These are phyloP conservation scores for Catostylus mosaicus DNA, from an alignment of 30 jellyfish, hydroid and myxozoan species.

Conservation along the genomic window DNA sequence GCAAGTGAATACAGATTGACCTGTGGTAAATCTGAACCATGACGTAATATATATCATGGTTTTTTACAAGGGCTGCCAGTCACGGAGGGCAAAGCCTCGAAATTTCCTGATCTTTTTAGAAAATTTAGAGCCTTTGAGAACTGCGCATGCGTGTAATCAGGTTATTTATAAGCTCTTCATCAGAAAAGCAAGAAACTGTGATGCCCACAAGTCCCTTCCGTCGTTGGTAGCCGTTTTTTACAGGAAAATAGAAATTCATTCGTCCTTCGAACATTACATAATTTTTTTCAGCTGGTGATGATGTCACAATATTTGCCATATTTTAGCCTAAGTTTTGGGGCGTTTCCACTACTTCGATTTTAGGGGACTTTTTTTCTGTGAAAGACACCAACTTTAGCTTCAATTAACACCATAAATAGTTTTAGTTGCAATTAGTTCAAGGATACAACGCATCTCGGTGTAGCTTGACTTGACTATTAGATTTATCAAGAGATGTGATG, in stretches of 20 bases:
- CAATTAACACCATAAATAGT: constrained; percentile 3
- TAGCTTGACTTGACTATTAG: background rate
- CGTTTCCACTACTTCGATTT: constrained; percentile 37
- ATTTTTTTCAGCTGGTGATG: constrained; percentile 27
- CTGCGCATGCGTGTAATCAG: too few species aligned
- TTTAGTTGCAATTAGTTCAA: background rate
- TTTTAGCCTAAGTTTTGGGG: constrained; percentile 27
- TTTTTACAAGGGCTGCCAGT: too few species aligned
- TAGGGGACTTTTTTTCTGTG: constrained; percentile 40
- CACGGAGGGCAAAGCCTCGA: too few species aligned
- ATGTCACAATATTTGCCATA: constrained; percentile 21
- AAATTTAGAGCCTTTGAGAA: too few species aligned
- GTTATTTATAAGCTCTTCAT: too few species aligned
- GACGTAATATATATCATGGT: background rate
- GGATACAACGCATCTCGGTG: background rate
- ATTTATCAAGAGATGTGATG: too few species aligned
- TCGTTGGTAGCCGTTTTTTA: background rate
- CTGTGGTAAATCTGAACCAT: too few species aligned
- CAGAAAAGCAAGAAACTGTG: too few species aligned
- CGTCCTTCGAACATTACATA: constrained; percentile 15
- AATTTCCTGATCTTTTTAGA: too few species aligned
- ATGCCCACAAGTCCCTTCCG: too few species aligned
- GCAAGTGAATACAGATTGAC: too few species aligned
- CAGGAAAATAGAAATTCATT: background rate
- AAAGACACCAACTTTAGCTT: constrained; percentile 20